phyloP scores from a whole-genome alignment of 2,888 invertebrate species.

The Tanypteryx hageni region DNA sequence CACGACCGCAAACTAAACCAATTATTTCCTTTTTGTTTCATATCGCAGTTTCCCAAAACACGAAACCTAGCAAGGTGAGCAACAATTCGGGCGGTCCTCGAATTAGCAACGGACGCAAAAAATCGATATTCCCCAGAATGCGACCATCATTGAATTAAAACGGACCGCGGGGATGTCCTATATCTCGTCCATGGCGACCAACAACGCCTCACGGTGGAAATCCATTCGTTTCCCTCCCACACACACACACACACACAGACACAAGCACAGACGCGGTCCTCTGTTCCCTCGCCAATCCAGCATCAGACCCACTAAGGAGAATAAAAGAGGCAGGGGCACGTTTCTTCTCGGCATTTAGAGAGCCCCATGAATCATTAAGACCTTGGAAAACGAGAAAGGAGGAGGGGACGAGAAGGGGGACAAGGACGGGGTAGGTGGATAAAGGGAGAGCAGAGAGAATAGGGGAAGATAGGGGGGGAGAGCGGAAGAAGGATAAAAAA shows the following conservation, averaged over 20 bases:
- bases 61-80: background rate
- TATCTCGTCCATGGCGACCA: background rate
- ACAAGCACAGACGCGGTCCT: background rate
- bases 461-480: too few relatives aligned
- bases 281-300: background rate
- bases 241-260: too few relatives aligned
- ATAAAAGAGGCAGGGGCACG: background rate
- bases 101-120: background rate
- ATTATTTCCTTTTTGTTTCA: background rate
- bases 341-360: background rate
- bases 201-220: background rate
- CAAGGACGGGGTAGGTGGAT: background rate
- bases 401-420: background rate
- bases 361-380: conserved; percentile 30
- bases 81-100: background rate
- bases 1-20: too few relatives aligned
- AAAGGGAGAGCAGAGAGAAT: background rate
- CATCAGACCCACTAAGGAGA: background rate
- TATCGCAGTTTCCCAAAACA: background rate
- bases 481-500: background rate
- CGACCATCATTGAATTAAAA: background rate
- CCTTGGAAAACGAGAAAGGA: background rate
- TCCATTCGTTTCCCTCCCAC: background rate
- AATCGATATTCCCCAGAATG: background rate
- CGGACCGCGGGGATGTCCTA: background rate